Conservation (phyloP, 2,888 invertebrate genomes). For the Helobdella robusta region DNA sequence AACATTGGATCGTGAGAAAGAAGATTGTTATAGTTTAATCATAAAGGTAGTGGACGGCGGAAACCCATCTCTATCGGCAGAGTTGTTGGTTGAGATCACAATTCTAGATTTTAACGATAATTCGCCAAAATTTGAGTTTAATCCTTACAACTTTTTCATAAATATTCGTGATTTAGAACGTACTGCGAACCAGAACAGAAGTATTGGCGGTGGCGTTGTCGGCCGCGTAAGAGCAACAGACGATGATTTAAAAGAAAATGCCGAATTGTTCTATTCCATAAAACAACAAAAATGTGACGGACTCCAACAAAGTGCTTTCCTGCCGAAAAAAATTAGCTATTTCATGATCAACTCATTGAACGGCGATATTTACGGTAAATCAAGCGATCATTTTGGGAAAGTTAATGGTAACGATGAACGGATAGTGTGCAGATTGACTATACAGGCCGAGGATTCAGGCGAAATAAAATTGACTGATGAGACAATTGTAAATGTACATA, state of each 20-base stretch:
- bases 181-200: background rate
- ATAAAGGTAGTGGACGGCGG: background rate
- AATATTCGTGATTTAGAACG: too few species aligned
- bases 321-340: too few species aligned
- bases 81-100: background rate
- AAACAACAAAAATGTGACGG: too few species aligned
- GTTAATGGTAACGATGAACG: too few species aligned
- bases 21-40: background rate
- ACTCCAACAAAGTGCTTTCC: too few species aligned
- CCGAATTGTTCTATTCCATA: background rate
- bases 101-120: constrained; percentile 10
- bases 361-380: too few species aligned
- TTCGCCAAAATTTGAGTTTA: background rate
- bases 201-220: background rate
- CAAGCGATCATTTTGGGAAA: too few species aligned
- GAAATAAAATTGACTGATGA: background rate
- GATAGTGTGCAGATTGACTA: background rate
- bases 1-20: background rate
- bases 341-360: too few species aligned
- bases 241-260: background rate
- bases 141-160: constrained; percentile 8
- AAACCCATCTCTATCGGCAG: background rate
- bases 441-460: background rate
- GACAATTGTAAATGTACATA: background rate
- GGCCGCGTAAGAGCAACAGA: background rate